A percentile compares a stretch with the other conserved stretches of the same genome.
Conservation (phyloP, 2,113 vertebrate species). For the Gallinago jamesoni region DNA sequence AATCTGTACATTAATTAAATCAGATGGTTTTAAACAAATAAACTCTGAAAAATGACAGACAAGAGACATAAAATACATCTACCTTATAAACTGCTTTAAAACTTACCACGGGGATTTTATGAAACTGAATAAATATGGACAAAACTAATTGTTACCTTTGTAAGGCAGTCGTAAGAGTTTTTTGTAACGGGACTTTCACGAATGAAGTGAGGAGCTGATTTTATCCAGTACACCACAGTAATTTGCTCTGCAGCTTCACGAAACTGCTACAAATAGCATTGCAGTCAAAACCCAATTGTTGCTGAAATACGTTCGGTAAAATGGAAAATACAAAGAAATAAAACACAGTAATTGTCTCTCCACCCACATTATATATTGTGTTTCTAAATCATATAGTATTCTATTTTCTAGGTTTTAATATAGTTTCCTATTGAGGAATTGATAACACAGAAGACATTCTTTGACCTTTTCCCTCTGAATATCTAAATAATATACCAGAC, state of each 20-base stretch:
- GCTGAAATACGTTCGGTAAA: conserved; percentile 72
- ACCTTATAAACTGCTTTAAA: background rate
- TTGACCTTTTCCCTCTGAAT: conserved; percentile 71
- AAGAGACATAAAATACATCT: background rate
- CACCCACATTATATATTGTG: conserved; percentile 69
- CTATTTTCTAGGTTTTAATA: conserved; percentile 75
- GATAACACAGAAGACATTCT: conserved; percentile 72
- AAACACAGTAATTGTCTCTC: conserved; percentile 75
- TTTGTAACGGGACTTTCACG: conserved; percentile 44
- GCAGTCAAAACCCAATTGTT: conserved; percentile 74
- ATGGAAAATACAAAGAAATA: conserved; percentile 77
- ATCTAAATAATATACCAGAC: conserved; percentile 69
- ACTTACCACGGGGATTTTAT: background rate
- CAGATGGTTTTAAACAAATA: background rate
- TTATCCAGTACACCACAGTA: conserved; percentile 67
- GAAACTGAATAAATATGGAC: background rate
- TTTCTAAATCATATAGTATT: conserved; percentile 73
- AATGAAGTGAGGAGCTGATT: conserved; percentile 67
- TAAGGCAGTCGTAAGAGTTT: conserved; percentile 38
- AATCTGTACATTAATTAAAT: background rate
- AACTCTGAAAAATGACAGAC: background rate
- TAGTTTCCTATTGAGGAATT: conserved; percentile 71
- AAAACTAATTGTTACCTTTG: conserved; percentile 10
- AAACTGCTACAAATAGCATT: conserved; percentile 74
- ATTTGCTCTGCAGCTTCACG: conserved; percentile 74